Evolutionary conservation across 2,888 invertebrate species (phyloP).

Genomic region (Hemicrepidius hirtus): DNA sequence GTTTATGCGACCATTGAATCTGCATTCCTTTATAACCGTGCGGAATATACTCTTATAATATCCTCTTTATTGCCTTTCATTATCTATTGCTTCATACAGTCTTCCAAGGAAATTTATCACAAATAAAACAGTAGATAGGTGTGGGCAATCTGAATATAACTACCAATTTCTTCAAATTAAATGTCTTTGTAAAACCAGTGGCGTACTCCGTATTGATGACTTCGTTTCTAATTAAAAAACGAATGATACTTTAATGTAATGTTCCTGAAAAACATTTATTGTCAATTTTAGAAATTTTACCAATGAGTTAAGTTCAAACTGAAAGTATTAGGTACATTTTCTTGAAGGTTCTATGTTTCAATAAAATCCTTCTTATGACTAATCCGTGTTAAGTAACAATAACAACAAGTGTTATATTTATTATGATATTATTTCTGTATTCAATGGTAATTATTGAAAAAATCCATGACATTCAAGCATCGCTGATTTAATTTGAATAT

Average conservation of each 20-base stretch:
- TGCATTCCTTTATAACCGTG: conserved; percentile 61
- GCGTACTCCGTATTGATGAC: too few species aligned
- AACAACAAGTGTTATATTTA: conserved; percentile 15
- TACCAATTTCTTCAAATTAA: neutral
- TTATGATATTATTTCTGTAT: neutral
- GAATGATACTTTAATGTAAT: too few species aligned
- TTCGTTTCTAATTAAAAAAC: too few species aligned
- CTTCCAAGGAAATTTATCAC: conserved; percentile 42
- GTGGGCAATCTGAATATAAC: conserved; percentile 32
- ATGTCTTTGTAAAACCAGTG: too few species aligned
- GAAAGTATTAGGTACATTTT: neutral
- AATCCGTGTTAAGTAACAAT: neutral
- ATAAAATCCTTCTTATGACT: neutral
- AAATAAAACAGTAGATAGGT: conserved; percentile 36
- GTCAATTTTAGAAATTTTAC: too few species aligned
- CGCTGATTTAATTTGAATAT: conserved; percentile 32
- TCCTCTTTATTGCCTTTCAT: conserved; percentile 50
- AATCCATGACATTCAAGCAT: conserved; percentile 37
- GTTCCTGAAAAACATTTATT: too few species aligned
- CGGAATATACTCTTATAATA: conserved; percentile 58
- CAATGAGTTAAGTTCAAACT: too few species aligned
- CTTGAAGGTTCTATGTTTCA: neutral
- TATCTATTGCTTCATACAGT: conserved; percentile 50
- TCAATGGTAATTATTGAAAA: conserved; percentile 22
- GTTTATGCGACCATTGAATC: conserved; percentile 61